A percentile compares a stretch with the other conserved stretches of the same genome.
phyloP scores from a whole-genome alignment of 2,797 vertebrate genomes.

The Eleutherodactylus coqui region DNA sequence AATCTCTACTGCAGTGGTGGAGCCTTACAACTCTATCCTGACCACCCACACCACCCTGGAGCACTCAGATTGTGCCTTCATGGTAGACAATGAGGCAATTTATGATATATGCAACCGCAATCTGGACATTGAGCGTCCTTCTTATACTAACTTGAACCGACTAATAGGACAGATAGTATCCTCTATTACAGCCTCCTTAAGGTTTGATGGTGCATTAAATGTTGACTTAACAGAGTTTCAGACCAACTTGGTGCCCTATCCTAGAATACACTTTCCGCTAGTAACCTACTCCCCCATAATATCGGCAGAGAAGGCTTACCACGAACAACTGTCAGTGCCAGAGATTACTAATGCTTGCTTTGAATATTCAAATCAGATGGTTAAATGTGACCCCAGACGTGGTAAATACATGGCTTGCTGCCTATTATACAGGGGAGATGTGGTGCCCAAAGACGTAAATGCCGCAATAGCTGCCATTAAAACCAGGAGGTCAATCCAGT shows the following conservation, averaged over 20 bases:
- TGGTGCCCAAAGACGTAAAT: slow-evolving; percentile 92
- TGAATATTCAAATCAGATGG: slow-evolving; percentile 91
- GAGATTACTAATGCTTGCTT: slow-evolving; percentile 93
- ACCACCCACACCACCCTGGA: slow-evolving; percentile 94
- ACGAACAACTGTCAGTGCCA: slow-evolving; percentile 89
- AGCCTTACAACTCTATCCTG: slow-evolving; percentile 94
- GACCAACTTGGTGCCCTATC: slow-evolving; percentile 93
- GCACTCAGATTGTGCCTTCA: slow-evolving; percentile 94
- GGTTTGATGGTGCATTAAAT: slow-evolving; percentile 91
- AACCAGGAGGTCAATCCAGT: slow-evolving; percentile 89
- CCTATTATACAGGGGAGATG: slow-evolving; percentile 87
- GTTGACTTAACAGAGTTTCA: slow-evolving; percentile 94
- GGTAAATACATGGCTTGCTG: slow-evolving; percentile 96
- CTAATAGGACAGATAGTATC: slow-evolving; percentile 93
- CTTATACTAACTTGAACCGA: slow-evolving; percentile 91
- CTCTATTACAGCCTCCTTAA: slow-evolving; percentile 90
- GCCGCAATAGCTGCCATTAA: slow-evolving; percentile 87
- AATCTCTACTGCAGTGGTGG: slow-evolving; percentile 92
- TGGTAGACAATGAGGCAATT: slow-evolving; percentile 95
- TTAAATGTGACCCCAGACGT: slow-evolving; percentile 90
- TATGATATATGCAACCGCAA: slow-evolving; percentile 93
- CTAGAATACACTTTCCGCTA: slow-evolving; percentile 91
- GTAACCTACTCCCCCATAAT: slow-evolving; percentile 90
- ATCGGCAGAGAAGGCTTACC: slow-evolving; percentile 89
- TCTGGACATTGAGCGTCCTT: slow-evolving; percentile 90